A percentile compares a stretch with the other conserved stretches of the same genome.
These are phyloP conservation scores for Gambusia yucatana DNA, from an alignment of 2,797 vertebrate genomes.

Conservation along the genomic window DNA sequence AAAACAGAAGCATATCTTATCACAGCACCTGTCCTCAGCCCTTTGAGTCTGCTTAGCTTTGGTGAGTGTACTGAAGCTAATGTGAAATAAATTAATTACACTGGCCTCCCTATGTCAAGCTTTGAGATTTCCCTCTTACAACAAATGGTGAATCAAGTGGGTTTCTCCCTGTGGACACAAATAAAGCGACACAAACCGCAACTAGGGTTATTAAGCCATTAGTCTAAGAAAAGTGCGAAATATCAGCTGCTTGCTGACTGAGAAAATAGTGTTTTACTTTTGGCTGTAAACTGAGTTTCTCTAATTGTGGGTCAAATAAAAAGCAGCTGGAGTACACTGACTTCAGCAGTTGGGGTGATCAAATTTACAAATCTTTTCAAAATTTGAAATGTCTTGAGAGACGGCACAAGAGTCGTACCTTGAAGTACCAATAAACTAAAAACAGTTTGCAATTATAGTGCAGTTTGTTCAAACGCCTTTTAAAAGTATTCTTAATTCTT, in stretches of 20 bases:
- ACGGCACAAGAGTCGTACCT: neutral
- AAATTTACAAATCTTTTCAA: neutral
- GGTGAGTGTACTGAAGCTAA: neutral
- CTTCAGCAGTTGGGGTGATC: neutral
- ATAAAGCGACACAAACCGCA: neutral
- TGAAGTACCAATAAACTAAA: neutral
- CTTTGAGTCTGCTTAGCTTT: neutral
- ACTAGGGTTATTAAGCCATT: neutral
- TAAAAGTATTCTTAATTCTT: neutral
- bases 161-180: neutral
- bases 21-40: neutral
- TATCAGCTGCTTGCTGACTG: neutral
- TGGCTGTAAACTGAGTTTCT: neutral
- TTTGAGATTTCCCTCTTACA: neutral
- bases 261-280: neutral
- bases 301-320: neutral
- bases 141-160: neutral
- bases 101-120: constrained; percentile 7
- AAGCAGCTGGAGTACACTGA: neutral
- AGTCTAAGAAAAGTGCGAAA: neutral
- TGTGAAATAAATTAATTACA: neutral
- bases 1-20: constrained; percentile 11
- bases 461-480: neutral
- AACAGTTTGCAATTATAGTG: neutral
- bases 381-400: neutral